Percentiles rank a stretch among this genome's conserved stretches.
Evolutionary conservation across 2,797 vertebrate genomes (phyloP).

Genomic region (Dermochelys coriacea): DNA sequence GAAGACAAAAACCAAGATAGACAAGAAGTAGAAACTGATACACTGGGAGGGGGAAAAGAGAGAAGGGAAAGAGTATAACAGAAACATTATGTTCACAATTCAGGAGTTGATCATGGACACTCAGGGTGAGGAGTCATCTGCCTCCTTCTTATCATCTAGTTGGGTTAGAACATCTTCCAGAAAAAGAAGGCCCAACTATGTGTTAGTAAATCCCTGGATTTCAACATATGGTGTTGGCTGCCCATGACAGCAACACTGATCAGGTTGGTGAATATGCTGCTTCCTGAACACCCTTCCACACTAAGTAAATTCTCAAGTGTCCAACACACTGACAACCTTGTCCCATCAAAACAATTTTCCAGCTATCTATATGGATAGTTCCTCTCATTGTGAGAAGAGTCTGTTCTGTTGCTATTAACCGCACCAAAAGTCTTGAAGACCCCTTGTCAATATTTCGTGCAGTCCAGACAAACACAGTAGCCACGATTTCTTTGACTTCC

Average conservation of each 20-base stretch:
- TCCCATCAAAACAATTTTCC: not conserved
- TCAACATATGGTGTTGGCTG: not conserved
- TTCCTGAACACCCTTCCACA: not conserved
- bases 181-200: not conserved
- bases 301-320: not conserved
- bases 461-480: not conserved
- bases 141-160: not conserved
- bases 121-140: not conserved
- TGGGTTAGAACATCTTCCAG: not conserved
- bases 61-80: not conserved
- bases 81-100: not conserved
- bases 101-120: not conserved
- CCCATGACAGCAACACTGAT: not conserved
- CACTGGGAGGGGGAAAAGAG: not conserved
- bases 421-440: not conserved
- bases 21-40: not conserved
- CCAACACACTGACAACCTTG: not conserved
- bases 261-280: rapidly evolving
- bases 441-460: not conserved
- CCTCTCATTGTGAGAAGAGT: not conserved
- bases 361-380: not conserved
- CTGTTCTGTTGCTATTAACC: not conserved
- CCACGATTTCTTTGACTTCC: not conserved
- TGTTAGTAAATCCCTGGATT: not conserved
- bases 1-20: not conserved